Evolutionary conservation across 2,113 vertebrate genomes (phyloP), one percentile per base, ranked within the genome.

Genomic region (Dasypus novemcinctus): DNA sequence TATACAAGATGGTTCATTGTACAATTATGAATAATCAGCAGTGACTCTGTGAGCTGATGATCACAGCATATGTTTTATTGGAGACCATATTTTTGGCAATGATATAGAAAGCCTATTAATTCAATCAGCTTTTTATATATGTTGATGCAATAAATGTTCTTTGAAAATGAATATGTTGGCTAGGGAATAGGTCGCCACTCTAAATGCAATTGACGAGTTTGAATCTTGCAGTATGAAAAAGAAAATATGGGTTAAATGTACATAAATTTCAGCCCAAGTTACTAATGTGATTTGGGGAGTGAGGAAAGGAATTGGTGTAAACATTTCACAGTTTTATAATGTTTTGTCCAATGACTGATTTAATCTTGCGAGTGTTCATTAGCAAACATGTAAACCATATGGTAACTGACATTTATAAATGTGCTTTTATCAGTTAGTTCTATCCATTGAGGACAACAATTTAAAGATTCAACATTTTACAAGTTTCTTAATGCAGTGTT

Each of bases 71-170:
- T 64, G 2, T 95, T 94, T 94, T 82, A 63, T 29, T 82, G 76
- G 1, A 96, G 89, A 71, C 81, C 12, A 33, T 97, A 61, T 80
- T 95, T 95, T 94, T 96, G 63, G 81, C 81, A 95, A 23, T 86
- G 49, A 74, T 87, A 14, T 41, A 61, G 25, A 82, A 68, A 8
- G 15, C 46, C 43, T 66, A 41, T n/a, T 75, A 95, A 93, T 95
- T 1, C 20, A n/a, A 74, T 96, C 61, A 69, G 9, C 4, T 66
- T 21, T 84, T 86, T 0, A 43, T 21, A 88, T 96, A 72, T 46
- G 15, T 94, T 23, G 82, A 59, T 87, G n/a, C 63, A 57, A 74
- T 79, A 83, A 87, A 59, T 21, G 31, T 94, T 96, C 87, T 91
- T 97, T 71, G 54, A 78, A 85, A 94, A 90, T 87, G 82, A 54